Conservation (phyloP, 1,140 invertebrate species). For the Penaeus indicus region DNA sequence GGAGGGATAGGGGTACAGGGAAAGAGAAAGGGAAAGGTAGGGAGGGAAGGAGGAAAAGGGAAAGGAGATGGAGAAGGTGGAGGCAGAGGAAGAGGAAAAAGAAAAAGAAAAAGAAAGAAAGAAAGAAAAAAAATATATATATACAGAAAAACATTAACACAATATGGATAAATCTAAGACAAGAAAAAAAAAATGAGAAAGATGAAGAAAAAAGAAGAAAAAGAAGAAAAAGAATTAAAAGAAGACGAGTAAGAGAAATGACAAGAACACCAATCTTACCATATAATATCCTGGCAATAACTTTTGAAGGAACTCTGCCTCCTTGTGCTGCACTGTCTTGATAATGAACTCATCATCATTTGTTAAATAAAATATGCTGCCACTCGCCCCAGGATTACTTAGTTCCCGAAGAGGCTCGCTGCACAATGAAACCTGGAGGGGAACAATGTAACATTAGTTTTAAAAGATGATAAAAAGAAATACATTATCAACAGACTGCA, state of each 20-base stretch:
- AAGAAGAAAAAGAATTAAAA: too few relatives aligned
- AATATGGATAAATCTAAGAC: too few relatives aligned
- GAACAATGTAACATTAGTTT: too few relatives aligned
- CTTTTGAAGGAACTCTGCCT: conserved; percentile 99
- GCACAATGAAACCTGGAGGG: conserved; percentile 83
- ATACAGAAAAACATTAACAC: too few relatives aligned
- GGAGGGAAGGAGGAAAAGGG: neutral
- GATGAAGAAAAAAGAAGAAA: too few relatives aligned
- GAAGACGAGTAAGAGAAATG: neutral
- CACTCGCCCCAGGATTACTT: conserved; percentile 98
- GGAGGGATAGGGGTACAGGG: neutral
- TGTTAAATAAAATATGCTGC: conserved; percentile 99
- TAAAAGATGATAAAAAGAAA: too few relatives aligned
- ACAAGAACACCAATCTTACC: conserved; percentile 71
- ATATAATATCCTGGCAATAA: conserved; percentile 96
- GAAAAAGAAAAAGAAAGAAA: too few relatives aligned
- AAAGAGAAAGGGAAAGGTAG: neutral
- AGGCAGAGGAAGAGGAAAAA: too few relatives aligned
- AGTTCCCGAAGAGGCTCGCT: conserved; percentile 92
- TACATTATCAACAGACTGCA: too few relatives aligned
- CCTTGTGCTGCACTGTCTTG: conserved; percentile 99
- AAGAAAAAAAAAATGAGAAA: too few relatives aligned
- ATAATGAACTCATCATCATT: conserved; percentile 99
- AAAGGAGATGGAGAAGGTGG: too few relatives aligned
- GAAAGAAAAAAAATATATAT: too few relatives aligned